These are phyloP conservation scores for Microcebus ravelobensis DNA, from an alignment of 2,113 vertebrate genomes.

Conservation along the genomic window DNA sequence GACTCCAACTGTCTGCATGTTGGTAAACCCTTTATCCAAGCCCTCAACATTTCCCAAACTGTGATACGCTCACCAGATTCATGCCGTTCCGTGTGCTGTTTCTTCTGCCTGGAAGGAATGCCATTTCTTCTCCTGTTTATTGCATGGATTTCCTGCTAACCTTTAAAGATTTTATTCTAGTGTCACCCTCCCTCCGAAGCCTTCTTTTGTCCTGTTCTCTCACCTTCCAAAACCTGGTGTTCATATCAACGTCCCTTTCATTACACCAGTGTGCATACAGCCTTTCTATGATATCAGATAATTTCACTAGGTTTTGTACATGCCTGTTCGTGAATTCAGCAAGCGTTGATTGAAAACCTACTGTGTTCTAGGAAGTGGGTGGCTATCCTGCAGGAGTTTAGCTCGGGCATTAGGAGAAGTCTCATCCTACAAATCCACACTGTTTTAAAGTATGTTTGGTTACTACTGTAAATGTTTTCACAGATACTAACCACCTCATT, in stretches of 20 bases:
- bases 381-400: too few relatives aligned
- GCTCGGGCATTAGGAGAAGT: too few relatives aligned
- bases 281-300: background rate
- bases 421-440: too few relatives aligned
- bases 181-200: background rate
- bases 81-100: background rate
- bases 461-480: too few relatives aligned
- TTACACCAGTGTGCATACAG: background rate
- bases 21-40: background rate
- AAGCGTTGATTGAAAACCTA: background rate
- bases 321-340: background rate
- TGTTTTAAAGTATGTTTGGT: too few relatives aligned
- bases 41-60: background rate
- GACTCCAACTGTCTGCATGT: background rate
- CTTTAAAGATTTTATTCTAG: background rate
- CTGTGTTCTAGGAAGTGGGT: background rate
- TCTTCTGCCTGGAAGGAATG: background rate
- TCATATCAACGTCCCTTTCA: background rate
- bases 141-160: background rate
- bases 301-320: background rate
- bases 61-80: background rate
- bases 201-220: background rate
- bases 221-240: background rate
- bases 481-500: too few relatives aligned
- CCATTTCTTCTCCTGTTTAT: background rate